Evolutionary conservation across 2,113 vertebrate genomes (phyloP).

Genomic region (Eurypyga helias): DNA sequence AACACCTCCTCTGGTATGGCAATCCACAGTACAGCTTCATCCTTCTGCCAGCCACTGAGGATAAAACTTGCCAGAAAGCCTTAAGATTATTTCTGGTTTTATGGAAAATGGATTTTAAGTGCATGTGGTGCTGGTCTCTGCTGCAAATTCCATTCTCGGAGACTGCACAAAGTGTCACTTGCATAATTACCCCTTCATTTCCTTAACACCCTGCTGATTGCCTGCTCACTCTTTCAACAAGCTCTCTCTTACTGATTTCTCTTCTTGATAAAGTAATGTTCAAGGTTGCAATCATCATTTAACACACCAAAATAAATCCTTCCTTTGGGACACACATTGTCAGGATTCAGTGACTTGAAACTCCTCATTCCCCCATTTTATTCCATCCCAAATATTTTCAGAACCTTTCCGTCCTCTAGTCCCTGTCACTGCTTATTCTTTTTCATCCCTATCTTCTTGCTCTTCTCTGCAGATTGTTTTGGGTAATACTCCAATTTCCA

Average conservation of each 20-base stretch:
- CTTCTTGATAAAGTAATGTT: slow-evolving; percentile 30
- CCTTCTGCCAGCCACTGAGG: neutral
- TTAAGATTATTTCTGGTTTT: slow-evolving; percentile 23
- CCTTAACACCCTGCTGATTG: slow-evolving; percentile 60
- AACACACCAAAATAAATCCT: slow-evolving; percentile 3
- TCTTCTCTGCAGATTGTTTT: neutral
- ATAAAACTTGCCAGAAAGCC: slow-evolving; percentile 7
- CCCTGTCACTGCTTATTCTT: neutral
- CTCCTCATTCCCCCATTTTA: neutral
- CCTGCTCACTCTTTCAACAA: slow-evolving; percentile 47
- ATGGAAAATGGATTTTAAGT: slow-evolving; percentile 9
- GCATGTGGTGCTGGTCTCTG: slow-evolving; percentile 19
- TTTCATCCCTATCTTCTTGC: neutral
- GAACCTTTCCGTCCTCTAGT: neutral
- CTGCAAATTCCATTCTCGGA: slow-evolving; percentile 27
- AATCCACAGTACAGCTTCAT: neutral
- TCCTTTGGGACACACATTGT: neutral
- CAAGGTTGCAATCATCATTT: slow-evolving; percentile 36
- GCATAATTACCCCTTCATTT: slow-evolving; percentile 58
- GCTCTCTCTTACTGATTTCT: slow-evolving; percentile 25
- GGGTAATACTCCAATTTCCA: neutral
- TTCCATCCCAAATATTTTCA: slow-evolving; percentile 6
- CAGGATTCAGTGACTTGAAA: neutral
- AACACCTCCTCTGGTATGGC: neutral
- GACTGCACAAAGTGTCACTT: slow-evolving; percentile 44